Percentiles rank a stretch among this genome's conserved stretches.
phyloP scores from a whole-genome alignment of 2,113 vertebrate species.

The Lichenostomus cassidix region DNA sequence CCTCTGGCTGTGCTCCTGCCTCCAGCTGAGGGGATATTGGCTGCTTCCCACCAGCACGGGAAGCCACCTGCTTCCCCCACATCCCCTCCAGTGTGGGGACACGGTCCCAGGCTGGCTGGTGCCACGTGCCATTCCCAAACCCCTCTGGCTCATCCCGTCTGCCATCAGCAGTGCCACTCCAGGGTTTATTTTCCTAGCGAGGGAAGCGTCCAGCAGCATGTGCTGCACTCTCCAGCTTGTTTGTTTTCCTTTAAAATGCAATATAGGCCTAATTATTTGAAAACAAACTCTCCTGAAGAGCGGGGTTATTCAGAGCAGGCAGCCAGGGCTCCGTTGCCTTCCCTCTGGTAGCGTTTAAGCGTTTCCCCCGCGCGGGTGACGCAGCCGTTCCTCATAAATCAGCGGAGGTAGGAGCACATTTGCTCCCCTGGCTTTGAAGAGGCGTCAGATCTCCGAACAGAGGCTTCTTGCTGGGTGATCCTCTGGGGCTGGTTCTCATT shows the following conservation, averaged over 20 bases:
- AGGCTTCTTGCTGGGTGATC: slow-evolving; percentile 29
- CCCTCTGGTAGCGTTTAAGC: neutral
- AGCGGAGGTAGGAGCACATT: slow-evolving; percentile 5
- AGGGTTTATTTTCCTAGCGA: neutral
- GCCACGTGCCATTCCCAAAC: neutral
- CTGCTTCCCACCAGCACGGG: neutral
- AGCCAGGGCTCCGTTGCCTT: rapidly evolving
- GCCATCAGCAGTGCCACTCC: rapidly evolving
- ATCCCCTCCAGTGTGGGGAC: neutral
- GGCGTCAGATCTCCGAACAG: slow-evolving; percentile 2
- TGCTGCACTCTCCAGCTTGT: neutral
- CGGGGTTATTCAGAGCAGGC: neutral
- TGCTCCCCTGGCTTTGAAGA: slow-evolving; percentile 32
- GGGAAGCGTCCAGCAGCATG: neutral
- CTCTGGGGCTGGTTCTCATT: slow-evolving; percentile 24
- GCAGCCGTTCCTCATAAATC: neutral
- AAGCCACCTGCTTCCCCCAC: slow-evolving; percentile 6
- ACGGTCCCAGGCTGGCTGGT: neutral
- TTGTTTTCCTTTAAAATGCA: slow-evolving; percentile 31
- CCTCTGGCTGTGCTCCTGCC: neutral
- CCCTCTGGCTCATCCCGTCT: neutral
- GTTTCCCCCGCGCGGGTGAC: neutral
- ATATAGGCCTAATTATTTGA: neutral
- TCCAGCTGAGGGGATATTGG: neutral
- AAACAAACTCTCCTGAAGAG: neutral